Evolutionary conservation across 2,113 vertebrate genomes (phyloP).

Genomic region (Rattus rattus): DNA sequence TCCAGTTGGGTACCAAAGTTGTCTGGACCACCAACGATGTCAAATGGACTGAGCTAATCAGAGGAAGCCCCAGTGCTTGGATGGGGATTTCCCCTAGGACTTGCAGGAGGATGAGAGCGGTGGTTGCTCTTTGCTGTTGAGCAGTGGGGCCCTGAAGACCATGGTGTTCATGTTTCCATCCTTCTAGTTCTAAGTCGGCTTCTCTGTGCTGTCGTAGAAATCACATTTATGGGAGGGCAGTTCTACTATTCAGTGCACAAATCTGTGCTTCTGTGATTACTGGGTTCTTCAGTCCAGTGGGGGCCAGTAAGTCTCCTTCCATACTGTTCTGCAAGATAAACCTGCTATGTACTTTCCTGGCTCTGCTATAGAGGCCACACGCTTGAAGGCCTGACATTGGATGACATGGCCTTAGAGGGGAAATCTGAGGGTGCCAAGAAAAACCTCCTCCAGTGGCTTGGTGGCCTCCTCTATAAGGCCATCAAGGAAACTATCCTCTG

Average conservation of each 20-base stretch:
- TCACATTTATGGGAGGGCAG: slow-evolving; percentile 93
- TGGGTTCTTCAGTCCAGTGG: slow-evolving; percentile 91
- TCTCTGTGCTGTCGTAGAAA: slow-evolving; percentile 84
- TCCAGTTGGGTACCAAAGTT: background rate
- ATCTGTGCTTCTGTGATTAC: slow-evolving; percentile 89
- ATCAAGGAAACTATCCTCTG: slow-evolving; percentile 87
- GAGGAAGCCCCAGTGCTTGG: slow-evolving; percentile 82
- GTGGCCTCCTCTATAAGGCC: slow-evolving; percentile 73
- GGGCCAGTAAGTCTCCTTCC: slow-evolving; percentile 94
- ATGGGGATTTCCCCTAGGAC: slow-evolving; percentile 85
- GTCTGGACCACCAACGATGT: slow-evolving; percentile 71
- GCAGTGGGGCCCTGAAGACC: slow-evolving; percentile 73
- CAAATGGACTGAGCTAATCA: slow-evolving; percentile 90
- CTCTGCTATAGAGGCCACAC: slow-evolving; percentile 84
- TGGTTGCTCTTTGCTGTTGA: background rate
- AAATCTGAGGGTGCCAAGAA: slow-evolving; percentile 88
- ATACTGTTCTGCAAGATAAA: slow-evolving; percentile 91
- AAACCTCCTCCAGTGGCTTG: slow-evolving; percentile 85
- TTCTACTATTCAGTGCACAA: slow-evolving; percentile 87
- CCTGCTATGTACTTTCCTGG: slow-evolving; percentile 82
- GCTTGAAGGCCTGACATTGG: slow-evolving; percentile 90
- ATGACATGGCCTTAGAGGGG: slow-evolving; percentile 86
- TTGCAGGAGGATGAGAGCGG: slow-evolving; percentile 85
- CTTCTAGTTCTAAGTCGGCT: too few species aligned
- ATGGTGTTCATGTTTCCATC: slow-evolving; percentile 80